phyloP scores from a whole-genome alignment of 2,797 vertebrate genomes.

The Leuciscus waleckii region DNA sequence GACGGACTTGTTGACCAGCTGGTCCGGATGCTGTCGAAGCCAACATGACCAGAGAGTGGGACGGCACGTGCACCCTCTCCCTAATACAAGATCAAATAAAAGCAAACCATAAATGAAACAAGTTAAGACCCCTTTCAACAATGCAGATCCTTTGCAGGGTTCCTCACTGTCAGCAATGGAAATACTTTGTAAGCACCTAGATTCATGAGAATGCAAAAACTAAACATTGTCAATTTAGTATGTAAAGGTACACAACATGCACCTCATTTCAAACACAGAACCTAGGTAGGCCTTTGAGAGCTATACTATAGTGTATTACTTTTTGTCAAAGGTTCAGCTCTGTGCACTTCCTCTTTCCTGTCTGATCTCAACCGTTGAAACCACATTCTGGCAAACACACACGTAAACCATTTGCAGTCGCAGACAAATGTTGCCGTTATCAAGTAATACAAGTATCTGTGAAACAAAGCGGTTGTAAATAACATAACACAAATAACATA shows the following conservation, averaged over 20 bases:
- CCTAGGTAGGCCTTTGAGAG: not conserved
- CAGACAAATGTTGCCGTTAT: not conserved
- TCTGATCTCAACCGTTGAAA: slow-evolving; percentile 75
- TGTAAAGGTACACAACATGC: not conserved
- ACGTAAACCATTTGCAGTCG: slow-evolving; percentile 23
- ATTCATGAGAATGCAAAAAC: not conserved
- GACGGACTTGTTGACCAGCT: slow-evolving; percentile 99
- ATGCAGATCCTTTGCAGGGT: slow-evolving; percentile 7
- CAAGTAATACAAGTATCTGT: not conserved
- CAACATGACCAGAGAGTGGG: slow-evolving; percentile 94
- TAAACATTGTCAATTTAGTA: not conserved
- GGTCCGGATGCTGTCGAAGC: slow-evolving; percentile 99
- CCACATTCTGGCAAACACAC: slow-evolving; percentile 68
- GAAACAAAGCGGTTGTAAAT: not conserved
- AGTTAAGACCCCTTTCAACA: slow-evolving; percentile 31
- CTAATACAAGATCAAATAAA: slow-evolving; percentile 70
- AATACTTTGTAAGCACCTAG: not conserved
- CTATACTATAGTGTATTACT: too few species aligned
- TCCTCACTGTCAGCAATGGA: not conserved
- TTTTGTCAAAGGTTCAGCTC: slow-evolving; percentile 57
- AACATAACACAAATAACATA: not conserved
- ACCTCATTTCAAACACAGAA: not conserved
- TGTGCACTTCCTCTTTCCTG: slow-evolving; percentile 85
- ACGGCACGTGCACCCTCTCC: slow-evolving; percentile 93
- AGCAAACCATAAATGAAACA: slow-evolving; percentile 45